Percentiles rank a stretch among this genome's conserved stretches.
phyloP scores from a whole-genome alignment of 2,888 invertebrate genomes.

The Drosophila nr. perissopoda region DNA sequence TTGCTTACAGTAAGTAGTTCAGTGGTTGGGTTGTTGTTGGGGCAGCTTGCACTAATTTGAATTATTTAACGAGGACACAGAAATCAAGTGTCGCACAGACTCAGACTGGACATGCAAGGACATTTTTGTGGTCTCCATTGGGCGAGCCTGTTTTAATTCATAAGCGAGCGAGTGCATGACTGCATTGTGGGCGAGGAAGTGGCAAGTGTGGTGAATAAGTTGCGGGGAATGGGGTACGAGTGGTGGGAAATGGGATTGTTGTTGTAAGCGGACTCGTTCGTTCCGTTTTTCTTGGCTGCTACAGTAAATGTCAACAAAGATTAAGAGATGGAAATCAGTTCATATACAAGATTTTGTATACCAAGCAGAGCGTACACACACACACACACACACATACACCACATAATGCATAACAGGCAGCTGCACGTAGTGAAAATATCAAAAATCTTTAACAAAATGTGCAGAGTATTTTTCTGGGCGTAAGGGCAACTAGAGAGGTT shows the following conservation, averaged over 20 bases:
- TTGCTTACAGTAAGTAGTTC: neutral
- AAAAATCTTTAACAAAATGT: conserved; percentile 75
- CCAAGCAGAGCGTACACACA: conserved; percentile 19
- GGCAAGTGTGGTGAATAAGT: conserved; percentile 7
- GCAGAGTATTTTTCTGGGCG: conserved; percentile 51
- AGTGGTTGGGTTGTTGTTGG: neutral
- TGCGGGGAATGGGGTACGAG: conserved; percentile 1
- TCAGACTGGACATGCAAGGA: conserved; percentile 9
- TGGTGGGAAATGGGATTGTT: conserved; percentile 17
- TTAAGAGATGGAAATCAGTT: conserved; percentile 68
- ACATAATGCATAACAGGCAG: conserved; percentile 55
- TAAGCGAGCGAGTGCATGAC: conserved; percentile 11
- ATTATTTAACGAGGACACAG: conserved; percentile 42
- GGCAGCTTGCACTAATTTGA: conserved; percentile 48
- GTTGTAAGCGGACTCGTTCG: conserved; percentile 22
- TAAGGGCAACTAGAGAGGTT: conserved; percentile 1
- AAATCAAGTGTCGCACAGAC: conserved; percentile 22
- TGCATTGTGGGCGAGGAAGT: neutral
- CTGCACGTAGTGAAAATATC: conserved; percentile 80
- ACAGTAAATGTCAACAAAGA: conserved; percentile 74
- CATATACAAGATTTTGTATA: conserved; percentile 66
- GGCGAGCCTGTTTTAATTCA: conserved; percentile 19
- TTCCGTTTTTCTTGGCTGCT: conserved; percentile 37
- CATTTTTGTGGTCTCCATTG: conserved; percentile 28
- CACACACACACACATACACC: conserved; percentile 18